These are phyloP conservation scores for Phenganax stokvisi DNA, from an alignment of 92 coral and sea anemone genomes.

Conservation along the genomic window DNA sequence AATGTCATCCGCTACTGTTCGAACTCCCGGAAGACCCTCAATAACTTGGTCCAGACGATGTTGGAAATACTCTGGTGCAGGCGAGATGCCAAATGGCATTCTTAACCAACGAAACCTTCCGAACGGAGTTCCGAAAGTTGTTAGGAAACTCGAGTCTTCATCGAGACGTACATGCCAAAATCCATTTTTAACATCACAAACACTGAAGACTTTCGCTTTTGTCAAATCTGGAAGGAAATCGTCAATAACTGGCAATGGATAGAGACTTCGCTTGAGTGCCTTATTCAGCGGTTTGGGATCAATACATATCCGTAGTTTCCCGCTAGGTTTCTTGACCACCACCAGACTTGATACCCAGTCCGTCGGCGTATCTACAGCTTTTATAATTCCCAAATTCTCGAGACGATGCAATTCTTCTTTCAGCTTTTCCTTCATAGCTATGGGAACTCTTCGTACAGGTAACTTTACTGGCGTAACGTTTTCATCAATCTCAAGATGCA, in stretches of 20 bases:
- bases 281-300: constrained; percentile 2
- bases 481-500: constrained; percentile 3
- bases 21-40: constrained; percentile 13
- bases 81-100: constrained; percentile 5
- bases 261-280: neutral
- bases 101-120: neutral
- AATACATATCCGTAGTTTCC: constrained; percentile 3
- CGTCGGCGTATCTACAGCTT: constrained; percentile 41
- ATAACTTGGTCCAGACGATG: neutral
- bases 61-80: neutral
- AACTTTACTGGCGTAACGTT: constrained; percentile 7
- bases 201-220: neutral
- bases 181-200: neutral
- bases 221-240: neutral
- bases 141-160: neutral
- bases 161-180: constrained; percentile 2
- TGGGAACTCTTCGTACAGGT: constrained; percentile 13
- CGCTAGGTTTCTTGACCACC: neutral
- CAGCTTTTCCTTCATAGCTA: constrained; percentile 13
- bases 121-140: too few species aligned
- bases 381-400: constrained; percentile 22
- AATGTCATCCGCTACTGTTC: constrained; percentile 27
- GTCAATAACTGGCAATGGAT: neutral
- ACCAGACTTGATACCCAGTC: constrained; percentile 47
- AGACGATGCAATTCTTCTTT: constrained; percentile 34